Evolutionary conservation across 2,797 vertebrate species (phyloP), one percentile per base, ranked within the genome.

Genomic region (Sus cebifrons): DNA sequence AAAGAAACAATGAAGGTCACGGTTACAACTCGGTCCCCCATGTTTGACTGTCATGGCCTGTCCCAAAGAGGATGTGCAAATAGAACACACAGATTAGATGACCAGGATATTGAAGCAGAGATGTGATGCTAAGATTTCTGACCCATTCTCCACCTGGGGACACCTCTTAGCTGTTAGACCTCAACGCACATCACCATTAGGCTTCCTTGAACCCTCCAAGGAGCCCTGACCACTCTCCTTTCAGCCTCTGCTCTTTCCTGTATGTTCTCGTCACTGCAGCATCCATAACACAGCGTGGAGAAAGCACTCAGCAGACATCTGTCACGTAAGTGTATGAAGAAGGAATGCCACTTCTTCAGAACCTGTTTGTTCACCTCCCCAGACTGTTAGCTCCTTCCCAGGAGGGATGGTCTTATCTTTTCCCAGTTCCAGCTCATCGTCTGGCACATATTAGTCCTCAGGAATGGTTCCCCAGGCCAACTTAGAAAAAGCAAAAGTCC

Each of bases 1-100:
- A 4, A 54, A 90, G 40, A 74, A 94, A 70, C 0, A 62, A 94
- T 88, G 93, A 97, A 96, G 95, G 75, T 81, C 56, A 21, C 95
- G 71, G 84, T 98, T 84, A 96, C 96, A 95, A 95, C 97, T 94
- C 52, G 0, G 94, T 86, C 71, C 96, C 0, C 0, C 8, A 0
- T 14, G 58, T 36, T 14, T 92, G 87, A 91, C 65, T 95, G 36
- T 0, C 0, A 0, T 0, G 2, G 84, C 87, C 95, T 92, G 36
- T 36, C 60, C 1, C 0, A 13, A 0, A 10, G 88, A 97, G 90
- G 95, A 58, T 10, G 84, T 27, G 1, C 54, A 83, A 84, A n/a
- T 95, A 84, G 27, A 20, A 89, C 1, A 3, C 70, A 52, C 36
- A 3, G 44, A 32, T 32, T 79, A 20, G 27, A 7, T 36, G 15